Percentiles rank a stretch among this genome's conserved stretches.
phyloP scores from a whole-genome alignment of 2,888 invertebrate species.

The Stegana nigrithorax region DNA sequence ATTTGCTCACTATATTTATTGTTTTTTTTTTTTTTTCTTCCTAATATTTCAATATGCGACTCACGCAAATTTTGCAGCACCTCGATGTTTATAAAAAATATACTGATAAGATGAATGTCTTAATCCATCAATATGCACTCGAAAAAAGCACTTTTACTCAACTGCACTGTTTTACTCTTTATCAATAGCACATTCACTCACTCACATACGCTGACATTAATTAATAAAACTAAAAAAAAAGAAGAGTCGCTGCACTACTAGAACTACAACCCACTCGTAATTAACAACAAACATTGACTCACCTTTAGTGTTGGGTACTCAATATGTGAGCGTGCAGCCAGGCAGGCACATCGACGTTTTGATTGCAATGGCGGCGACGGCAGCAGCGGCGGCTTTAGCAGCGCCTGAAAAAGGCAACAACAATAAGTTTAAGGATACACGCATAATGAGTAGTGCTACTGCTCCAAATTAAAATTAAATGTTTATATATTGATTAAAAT shows the following conservation, averaged over 20 bases:
- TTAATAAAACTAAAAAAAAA: background rate
- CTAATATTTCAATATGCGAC: background rate
- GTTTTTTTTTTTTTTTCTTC: background rate
- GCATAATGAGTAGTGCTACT: background rate
- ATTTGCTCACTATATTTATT: background rate
- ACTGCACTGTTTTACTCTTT: no score
- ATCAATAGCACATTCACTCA: no score
- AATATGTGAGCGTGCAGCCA: background rate
- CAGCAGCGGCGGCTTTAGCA: background rate
- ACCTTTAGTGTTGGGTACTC: background rate
- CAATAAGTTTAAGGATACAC: background rate
- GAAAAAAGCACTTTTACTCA: no score
- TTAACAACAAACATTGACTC: background rate
- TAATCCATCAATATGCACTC: no score
- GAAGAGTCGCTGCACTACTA: background rate
- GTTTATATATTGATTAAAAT: conserved; percentile 1
- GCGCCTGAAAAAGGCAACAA: background rate
- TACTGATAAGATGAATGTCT: no score
- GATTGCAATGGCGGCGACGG: background rate
- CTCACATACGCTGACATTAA: no score
- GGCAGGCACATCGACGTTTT: background rate
- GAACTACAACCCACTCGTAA: background rate
- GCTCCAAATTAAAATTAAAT: background rate
- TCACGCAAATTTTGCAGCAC: conserved; percentile 7
- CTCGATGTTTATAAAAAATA: no score